phyloP scores from a whole-genome alignment of 1,140 invertebrate species.

The Chironomus tepperi region DNA sequence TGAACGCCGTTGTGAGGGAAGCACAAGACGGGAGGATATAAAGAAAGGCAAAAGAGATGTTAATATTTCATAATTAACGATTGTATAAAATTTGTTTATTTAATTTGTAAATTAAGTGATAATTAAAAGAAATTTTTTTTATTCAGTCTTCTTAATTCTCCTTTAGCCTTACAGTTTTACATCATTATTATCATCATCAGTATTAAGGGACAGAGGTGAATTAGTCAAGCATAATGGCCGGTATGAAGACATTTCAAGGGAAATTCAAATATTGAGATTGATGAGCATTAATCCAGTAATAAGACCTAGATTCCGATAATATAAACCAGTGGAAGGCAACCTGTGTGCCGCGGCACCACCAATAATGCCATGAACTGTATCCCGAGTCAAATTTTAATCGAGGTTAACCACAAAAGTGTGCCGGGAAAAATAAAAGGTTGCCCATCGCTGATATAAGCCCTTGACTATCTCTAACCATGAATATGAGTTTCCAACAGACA shows the following conservation, averaged over 20 bases:
- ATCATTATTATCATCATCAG: neutral
- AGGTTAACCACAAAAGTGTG: no score
- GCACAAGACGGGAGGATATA: neutral
- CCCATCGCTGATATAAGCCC: no score
- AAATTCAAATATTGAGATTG: neutral
- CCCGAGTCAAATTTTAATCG: no score
- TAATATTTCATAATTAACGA: conserved; percentile 23
- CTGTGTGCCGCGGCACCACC: no score
- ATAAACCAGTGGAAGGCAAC: no score
- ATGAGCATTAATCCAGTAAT: neutral
- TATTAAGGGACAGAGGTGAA: neutral
- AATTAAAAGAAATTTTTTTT: conserved; percentile 17
- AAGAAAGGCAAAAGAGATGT: conserved; percentile 3
- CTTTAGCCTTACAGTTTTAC: neutral
- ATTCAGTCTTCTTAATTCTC: neutral
- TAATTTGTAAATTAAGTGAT: conserved; percentile 23
- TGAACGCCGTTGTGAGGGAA: neutral
- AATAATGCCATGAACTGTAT: no score
- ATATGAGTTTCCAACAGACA: no score
- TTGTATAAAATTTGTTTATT: conserved; percentile 4
- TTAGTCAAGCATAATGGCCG: neutral
- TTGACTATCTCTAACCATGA: no score
- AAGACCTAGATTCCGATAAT: no score
- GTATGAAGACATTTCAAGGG: no score
- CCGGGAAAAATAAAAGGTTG: no score